These are phyloP conservation scores for Auanema freiburgensis DNA, from an alignment of 2,888 invertebrate genomes.

Conservation along the genomic window DNA sequence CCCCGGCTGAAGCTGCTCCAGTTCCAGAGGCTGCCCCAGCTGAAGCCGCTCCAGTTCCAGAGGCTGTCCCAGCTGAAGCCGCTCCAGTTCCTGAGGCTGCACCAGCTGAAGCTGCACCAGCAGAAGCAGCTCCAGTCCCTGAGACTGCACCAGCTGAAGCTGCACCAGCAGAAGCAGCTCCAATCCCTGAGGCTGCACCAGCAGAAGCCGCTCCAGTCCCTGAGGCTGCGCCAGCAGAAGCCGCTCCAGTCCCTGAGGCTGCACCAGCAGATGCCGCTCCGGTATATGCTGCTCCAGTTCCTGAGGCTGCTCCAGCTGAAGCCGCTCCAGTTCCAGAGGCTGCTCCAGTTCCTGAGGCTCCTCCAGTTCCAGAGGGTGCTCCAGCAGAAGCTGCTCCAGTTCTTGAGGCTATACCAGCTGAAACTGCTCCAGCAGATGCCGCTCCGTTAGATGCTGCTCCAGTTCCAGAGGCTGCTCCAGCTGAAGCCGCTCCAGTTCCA, in stretches of 20 bases:
- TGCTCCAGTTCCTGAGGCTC: neutral
- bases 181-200: constrained; percentile 13
- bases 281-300: neutral
- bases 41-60: neutral
- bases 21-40: constrained; percentile 2
- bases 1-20: no score
- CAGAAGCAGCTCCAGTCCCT: constrained; percentile 10
- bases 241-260: constrained; percentile 7
- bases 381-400: constrained; percentile 7
- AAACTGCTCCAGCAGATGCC: neutral
- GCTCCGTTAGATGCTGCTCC: neutral
- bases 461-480: constrained; percentile 7
- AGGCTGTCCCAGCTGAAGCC: neutral
- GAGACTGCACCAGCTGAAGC: constrained; percentile 12
- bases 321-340: constrained; percentile 8
- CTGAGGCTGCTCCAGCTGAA: constrained; percentile 4
- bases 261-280: constrained; percentile 5
- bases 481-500: constrained; percentile 2
- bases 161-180: neutral
- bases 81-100: neutral
- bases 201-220: constrained; percentile 6
- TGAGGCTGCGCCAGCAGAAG: neutral
- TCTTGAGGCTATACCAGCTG: neutral
- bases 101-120: neutral
- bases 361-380: constrained; percentile 4